phyloP scores from a whole-genome alignment of 2,797 vertebrate genomes.

The Tenualosa ilisha region DNA sequence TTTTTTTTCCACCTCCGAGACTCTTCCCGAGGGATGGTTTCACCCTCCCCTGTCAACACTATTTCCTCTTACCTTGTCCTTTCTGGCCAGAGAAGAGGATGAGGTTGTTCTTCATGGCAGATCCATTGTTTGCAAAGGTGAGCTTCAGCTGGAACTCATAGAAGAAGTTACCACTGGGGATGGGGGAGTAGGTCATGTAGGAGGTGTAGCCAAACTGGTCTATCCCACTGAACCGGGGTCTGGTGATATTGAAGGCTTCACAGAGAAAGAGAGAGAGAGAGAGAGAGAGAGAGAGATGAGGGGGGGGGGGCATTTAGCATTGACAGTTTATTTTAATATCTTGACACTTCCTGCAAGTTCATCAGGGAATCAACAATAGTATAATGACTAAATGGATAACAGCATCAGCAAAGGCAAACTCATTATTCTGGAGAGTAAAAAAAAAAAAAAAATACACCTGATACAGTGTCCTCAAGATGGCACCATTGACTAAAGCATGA shows the following conservation, averaged over 20 bases:
- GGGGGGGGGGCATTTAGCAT: neutral
- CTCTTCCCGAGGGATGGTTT: neutral
- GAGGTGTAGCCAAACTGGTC: constrained; percentile 84
- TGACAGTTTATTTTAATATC: neutral
- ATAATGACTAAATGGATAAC: neutral
- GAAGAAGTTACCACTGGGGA: constrained; percentile 75
- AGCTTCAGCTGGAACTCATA: constrained; percentile 86
- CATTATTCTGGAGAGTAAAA: neutral
- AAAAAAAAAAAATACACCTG: neutral
- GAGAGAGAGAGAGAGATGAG: neutral
- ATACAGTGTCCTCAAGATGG: constrained; percentile 73
- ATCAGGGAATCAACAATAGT: neutral
- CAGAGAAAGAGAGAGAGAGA: constrained; percentile 42
- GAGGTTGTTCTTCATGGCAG: constrained; percentile 83
- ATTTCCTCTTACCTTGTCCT: constrained; percentile 78
- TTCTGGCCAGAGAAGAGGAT: constrained; percentile 88
- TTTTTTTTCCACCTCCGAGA: neutral
- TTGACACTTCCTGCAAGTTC: neutral
- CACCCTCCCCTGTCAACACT: neutral
- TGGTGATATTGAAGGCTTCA: constrained; percentile 80
- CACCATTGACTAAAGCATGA: constrained; percentile 69
- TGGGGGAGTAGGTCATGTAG: constrained; percentile 76
- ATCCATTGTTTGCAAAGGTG: constrained; percentile 75
- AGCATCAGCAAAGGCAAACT: neutral
- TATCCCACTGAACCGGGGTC: constrained; percentile 79